phyloP scores from a whole-genome alignment of 2,888 invertebrate genomes.

The Dicyrtomina minuta region DNA sequence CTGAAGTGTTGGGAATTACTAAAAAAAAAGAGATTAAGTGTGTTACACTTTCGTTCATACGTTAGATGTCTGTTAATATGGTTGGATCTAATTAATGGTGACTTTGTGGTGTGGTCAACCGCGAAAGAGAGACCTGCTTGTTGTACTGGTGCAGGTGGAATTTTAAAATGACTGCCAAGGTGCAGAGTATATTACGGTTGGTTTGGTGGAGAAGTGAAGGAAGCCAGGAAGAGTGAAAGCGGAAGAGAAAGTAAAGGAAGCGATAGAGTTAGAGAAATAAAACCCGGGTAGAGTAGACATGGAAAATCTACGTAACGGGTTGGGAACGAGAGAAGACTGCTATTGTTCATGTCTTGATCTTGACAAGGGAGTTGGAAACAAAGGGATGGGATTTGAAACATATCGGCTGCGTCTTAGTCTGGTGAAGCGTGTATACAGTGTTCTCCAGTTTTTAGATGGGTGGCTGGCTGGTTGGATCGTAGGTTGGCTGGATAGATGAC shows the following conservation, averaged over 20 bases:
- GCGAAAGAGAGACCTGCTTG: constrained; percentile 26
- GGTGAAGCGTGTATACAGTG: constrained; percentile 20
- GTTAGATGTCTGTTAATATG: no score
- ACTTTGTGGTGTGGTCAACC: constrained; percentile 20
- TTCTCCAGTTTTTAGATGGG: constrained; percentile 21
- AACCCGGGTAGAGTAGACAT: background rate
- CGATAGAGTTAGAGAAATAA: background rate
- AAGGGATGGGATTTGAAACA: constrained; percentile 27
- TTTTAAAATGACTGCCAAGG: constrained; percentile 10
- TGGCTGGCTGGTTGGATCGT: no score
- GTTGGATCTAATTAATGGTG: constrained; percentile 7
- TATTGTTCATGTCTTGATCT: constrained; percentile 29
- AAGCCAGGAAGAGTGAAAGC: background rate
- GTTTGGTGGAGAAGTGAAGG: background rate
- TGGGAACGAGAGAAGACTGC: constrained; percentile 5
- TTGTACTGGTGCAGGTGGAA: constrained; percentile 19
- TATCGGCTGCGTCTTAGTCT: constrained; percentile 26
- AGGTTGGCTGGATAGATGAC: constrained; percentile 33
- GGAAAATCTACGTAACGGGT: constrained; percentile 1
- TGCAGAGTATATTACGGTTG: background rate
- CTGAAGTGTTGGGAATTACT: no score
- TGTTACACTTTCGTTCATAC: no score
- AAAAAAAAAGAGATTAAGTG: no score
- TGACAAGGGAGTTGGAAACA: constrained; percentile 32
- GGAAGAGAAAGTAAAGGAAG: background rate